These are phyloP conservation scores for Desmodus rotundus DNA, from an alignment of 2,113 vertebrate genomes.

Conservation along the genomic window DNA sequence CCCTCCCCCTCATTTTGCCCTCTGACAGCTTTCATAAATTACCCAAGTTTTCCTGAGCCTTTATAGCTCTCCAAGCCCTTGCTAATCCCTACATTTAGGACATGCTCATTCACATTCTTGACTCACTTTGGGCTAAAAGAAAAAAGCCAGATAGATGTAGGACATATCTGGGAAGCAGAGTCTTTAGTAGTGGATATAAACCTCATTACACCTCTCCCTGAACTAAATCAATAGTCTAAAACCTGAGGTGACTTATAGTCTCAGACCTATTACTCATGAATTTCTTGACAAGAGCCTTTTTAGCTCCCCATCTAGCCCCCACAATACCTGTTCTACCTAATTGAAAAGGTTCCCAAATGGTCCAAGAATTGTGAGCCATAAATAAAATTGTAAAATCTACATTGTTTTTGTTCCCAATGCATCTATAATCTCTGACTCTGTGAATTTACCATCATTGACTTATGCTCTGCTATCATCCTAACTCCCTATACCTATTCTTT, in stretches of 20 bases:
- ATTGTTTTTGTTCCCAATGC: too few species aligned
- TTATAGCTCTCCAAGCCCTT: neutral
- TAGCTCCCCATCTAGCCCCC: too few species aligned
- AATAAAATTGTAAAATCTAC: too few species aligned
- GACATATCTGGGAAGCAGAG: neutral
- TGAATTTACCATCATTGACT: too few species aligned
- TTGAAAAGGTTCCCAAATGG: too few species aligned
- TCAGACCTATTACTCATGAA: neutral
- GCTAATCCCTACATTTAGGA: neutral
- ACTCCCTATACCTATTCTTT: too few species aligned
- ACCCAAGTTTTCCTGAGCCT: neutral
- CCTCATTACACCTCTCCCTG: neutral
- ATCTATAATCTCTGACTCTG: too few species aligned
- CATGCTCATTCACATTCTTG: neutral
- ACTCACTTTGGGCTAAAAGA: neutral
- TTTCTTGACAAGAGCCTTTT: too few species aligned
- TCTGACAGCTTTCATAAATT: neutral
- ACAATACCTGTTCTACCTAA: too few species aligned
- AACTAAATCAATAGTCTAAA: neutral
- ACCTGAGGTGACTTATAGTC: neutral
- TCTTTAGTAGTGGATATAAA: neutral
- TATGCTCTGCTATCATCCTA: too few species aligned
- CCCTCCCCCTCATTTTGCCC: neutral
- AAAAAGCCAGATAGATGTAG: neutral
- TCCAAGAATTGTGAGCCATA: too few species aligned